A percentile compares a stretch with the other conserved stretches of the same genome.
Evolutionary conservation across 2,888 invertebrate species (phyloP).

Genomic region (Troides oblongomaculatus): DNA sequence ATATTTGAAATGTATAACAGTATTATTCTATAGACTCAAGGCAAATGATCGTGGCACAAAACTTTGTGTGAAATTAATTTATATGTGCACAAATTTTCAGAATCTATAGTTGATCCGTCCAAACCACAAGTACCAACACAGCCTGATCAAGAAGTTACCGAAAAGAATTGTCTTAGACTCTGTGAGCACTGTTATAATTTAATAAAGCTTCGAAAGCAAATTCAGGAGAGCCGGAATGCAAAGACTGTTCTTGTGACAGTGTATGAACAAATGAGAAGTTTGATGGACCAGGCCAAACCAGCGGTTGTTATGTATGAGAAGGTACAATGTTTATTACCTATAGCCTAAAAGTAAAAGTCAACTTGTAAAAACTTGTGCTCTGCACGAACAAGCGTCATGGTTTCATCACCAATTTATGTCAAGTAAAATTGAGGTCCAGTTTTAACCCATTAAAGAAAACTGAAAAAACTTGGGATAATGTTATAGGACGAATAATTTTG

Average conservation of each 20-base stretch:
- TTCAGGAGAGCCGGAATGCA: constrained; percentile 89
- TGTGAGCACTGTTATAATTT: constrained; percentile 90
- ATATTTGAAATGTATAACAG: too few relatives aligned
- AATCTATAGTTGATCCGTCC: constrained; percentile 73
- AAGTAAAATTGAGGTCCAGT: too few relatives aligned
- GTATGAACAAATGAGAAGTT: constrained; percentile 89
- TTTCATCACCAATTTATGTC: too few relatives aligned
- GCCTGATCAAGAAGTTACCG: constrained; percentile 61
- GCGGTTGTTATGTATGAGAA: constrained; percentile 84
- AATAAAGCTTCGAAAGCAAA: constrained; percentile 87
- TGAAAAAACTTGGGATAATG: background rate
- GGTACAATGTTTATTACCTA: constrained; percentile 46
- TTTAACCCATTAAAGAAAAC: too few relatives aligned
- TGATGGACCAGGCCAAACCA: constrained; percentile 87
- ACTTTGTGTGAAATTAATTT: too few relatives aligned
- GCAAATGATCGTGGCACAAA: too few relatives aligned
- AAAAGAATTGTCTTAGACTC: constrained; percentile 82
- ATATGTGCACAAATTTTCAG: constrained; percentile 43
- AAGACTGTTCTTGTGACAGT: constrained; percentile 89
- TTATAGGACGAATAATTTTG: background rate
- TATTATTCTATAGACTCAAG: too few relatives aligned
- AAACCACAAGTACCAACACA: constrained; percentile 48
- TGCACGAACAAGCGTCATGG: too few relatives aligned
- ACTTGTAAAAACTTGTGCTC: too few relatives aligned
- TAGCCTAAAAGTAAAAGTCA: too few relatives aligned